Evolutionary conservation across 2,113 vertebrate genomes (phyloP), one percentile per base, ranked within the genome.

Genomic region (Semnornis frantzii): DNA sequence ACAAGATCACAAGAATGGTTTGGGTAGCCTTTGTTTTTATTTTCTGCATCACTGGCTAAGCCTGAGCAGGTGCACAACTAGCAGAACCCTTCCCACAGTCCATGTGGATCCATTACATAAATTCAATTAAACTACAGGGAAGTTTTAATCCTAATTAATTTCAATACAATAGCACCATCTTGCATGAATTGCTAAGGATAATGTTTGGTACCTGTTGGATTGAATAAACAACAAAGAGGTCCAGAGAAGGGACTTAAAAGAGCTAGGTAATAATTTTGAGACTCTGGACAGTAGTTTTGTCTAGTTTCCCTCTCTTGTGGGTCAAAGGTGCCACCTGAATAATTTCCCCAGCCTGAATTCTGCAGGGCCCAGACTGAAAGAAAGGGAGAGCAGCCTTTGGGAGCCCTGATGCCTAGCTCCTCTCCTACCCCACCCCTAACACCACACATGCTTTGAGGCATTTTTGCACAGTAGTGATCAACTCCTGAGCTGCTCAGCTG

Each of bases 111-210:
- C 48, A 71, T 96, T 89, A 93, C 75, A 86, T 87, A 94, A 96
- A 88, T 70, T 74, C 57, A 89, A 75, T 82, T 74, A 84, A 77
- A 85, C 77, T 60, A 62, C 48, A 60, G 60, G 59, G 70, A 92
- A 93, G 78, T 21, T 83, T 74, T 89, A 94, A 93, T 91, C 73
- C 79, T 85, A 66, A 57, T 52, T 87, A 82, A 69, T 80, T 90
- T 88, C 70, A 91, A n/a, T 81, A 90, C 28, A 83, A 93, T 89
- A 90, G 81, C 55, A 82, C n/a, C 78, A 83, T 83, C 70, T 75
- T 75, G 52, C 89, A 90, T 84, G 91, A 90, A 73, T 85, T 81
- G 76, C 84, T 74, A 62, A 87, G 94, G 82, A 93, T 77, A 91
- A 86, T 82, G 30, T 54, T 77, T 58, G 42, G 68, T 79, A 74